Evolutionary conservation across 1,140 invertebrate species (phyloP), one percentile per base, ranked within the genome.

Genomic region (Magallana ariakensis): DNA sequence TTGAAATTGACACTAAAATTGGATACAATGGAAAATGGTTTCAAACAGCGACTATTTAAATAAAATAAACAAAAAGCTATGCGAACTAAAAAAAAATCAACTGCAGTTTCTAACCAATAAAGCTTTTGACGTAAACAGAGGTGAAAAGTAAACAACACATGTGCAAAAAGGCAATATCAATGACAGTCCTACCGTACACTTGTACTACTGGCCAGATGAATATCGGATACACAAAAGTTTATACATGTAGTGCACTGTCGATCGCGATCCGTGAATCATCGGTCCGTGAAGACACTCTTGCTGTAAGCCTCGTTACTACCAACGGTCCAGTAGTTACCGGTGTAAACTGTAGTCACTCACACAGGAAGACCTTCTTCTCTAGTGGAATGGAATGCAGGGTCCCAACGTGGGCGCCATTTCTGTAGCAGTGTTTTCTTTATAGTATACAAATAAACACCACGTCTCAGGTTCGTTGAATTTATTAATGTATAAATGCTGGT

Each of bases 361-460:
- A 22, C 26, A 66, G 7, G 5, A 6, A 22, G 60, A n/a, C 6
- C 15, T 16, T 9, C 62, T 66, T 66, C 62, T 22, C n/a, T 8
- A 3, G 9, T n/a, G n/a, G 16, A 66, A 66, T 22, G 62, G 62
- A n/a, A 66, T 66, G 62, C 62, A 66, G 16, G 62, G 62, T 66
- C 16, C 62, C 62, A 66, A n/a, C n/a, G n/a, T n/a, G n/a, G n/a
- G n/a, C n/a, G n/a, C n/a, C 62, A 66, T 66, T 66, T 66, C 62
- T 66, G 62, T 66, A 19, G 26, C n/a, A 66, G 62, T 33, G n/a
- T n/a, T n/a, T n/a, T n/a, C n/a, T n/a, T n/a, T n/a, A n/a, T n/a
- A n/a, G n/a, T n/a, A n/a, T n/a, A n/a, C n/a, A n/a, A n/a, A n/a
- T n/a, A n/a, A n/a, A n/a, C n/a, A n/a, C n/a, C n/a, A n/a, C n/a